These are phyloP conservation scores for Trogon surrucura DNA, from an alignment of 2,113 vertebrate genomes.

Conservation along the genomic window DNA sequence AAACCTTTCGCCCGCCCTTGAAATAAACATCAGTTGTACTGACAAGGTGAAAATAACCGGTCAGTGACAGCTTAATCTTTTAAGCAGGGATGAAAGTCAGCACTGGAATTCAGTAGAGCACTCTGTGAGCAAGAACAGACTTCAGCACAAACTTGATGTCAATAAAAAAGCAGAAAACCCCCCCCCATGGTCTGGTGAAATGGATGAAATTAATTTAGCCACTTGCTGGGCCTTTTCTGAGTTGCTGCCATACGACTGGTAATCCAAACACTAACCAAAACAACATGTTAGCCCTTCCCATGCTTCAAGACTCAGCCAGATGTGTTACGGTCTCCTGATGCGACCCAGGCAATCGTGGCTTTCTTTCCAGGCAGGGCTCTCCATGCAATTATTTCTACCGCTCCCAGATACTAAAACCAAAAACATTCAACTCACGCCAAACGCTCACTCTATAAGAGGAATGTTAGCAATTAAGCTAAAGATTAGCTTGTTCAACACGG, in stretches of 20 bases:
- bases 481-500: constrained; percentile 59
- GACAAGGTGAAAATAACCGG: background rate
- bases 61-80: background rate
- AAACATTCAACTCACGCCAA: constrained; percentile 21
- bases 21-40: background rate
- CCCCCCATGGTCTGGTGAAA: background rate
- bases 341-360: background rate
- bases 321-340: background rate
- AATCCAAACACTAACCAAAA: background rate
- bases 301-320: background rate
- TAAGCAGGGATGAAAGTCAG: background rate
- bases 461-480: constrained; percentile 53
- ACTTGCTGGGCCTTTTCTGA: background rate
- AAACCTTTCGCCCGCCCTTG: background rate
- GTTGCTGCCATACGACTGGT: background rate
- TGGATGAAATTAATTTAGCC: background rate
- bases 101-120: background rate
- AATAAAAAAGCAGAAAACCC: background rate
- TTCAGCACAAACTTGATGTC: background rate
- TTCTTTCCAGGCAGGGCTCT: background rate
- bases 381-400: background rate
- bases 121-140: background rate
- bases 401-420: background rate
- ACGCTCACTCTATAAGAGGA: background rate
- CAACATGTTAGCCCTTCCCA: background rate